Evolutionary conservation across 2,888 invertebrate species (phyloP).

Genomic region (Troides aeacus): DNA sequence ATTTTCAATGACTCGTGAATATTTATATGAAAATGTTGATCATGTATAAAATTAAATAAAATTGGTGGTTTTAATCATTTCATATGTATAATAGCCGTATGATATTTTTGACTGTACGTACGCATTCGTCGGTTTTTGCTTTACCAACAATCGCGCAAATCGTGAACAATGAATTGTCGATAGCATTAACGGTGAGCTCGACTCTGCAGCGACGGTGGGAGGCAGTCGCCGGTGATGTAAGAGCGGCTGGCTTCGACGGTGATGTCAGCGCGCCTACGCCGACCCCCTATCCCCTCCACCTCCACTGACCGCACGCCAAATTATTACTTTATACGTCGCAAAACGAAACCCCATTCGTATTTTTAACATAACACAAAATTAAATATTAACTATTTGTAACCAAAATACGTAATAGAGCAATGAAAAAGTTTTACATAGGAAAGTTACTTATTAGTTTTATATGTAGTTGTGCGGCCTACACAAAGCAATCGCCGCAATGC

Average conservation of each 20-base stretch:
- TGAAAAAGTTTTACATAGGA: background rate
- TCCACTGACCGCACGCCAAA: conserved; percentile 47
- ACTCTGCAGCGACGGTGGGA: conserved; percentile 44
- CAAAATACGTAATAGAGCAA: background rate
- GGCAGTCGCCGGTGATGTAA: conserved; percentile 74
- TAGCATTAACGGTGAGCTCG: conserved; percentile 45
- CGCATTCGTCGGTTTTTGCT: conserved; percentile 6
- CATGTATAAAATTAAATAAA: no score
- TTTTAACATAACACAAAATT: background rate
- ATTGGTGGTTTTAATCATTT: no score
- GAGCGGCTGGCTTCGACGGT: conserved; percentile 73
- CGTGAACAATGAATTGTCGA: conserved; percentile 33
- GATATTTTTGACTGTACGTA: background rate
- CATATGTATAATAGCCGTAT: background rate
- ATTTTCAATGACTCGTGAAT: no score
- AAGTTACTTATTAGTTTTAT: conserved; percentile 5
- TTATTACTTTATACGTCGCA: conserved; percentile 37
- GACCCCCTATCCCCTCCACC: conserved; percentile 45
- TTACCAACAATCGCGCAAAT: conserved; percentile 29
- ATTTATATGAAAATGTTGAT: no score
- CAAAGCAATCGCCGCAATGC: conserved; percentile 48
- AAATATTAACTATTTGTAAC: background rate
- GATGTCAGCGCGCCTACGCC: conserved; percentile 76
- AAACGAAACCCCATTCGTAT: conserved; percentile 8
- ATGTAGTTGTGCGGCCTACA: conserved; percentile 24